Base-by-base conservation (phyloP, 2,797 vertebrate genomes). In the Lycodopsis pacificus region DNA sequence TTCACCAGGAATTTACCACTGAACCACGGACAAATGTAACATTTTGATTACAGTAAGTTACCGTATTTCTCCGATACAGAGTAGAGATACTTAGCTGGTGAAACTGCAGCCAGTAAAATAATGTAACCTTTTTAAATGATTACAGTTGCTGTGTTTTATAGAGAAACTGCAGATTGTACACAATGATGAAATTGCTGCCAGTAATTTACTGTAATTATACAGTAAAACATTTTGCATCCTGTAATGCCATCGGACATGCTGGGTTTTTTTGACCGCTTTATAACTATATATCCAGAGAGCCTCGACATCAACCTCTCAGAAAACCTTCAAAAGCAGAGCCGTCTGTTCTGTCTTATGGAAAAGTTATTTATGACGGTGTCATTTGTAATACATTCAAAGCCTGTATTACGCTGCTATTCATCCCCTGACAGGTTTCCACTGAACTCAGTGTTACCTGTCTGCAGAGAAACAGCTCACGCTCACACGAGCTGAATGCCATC, bases 381-480 rank as follows among this genome's bases (percentile, higher is more conserved):
- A 82, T 74, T 85, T 80, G 86, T 85, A 61, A 80, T 82, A 85
- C 84, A 86, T 83, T 80, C 51, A 90, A 75, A 89, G 78, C 79
- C 81, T 63, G 71, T 64, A 69, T 89, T 75, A 82, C 49, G 27
- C 77, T 34, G 82, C 81, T 71, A 76, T 86, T 88, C 88, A 80
- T 82, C 86, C 80, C 79, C 77, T 87, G 87, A 85, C 84, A 88
- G 72, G 73, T 81, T 80, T 70, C 63, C 59, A 4, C 77, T 83
- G 49, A 57, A 57, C 69, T 74, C 66, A 2, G 51, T 61, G 78
- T 59, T 80, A 36, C 74, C 67, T 36, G 14, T 69, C 63, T 68
- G 42, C 56, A 77, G 77, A 65, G 57, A 72, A 68, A 76, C 81
- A 15, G 19, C 73, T 77, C 54, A 27, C 71, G 56, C 63, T 54